These are phyloP conservation scores for Melierax canorus DNA, from an alignment of 2,113 vertebrate genomes.

Conservation along the genomic window DNA sequence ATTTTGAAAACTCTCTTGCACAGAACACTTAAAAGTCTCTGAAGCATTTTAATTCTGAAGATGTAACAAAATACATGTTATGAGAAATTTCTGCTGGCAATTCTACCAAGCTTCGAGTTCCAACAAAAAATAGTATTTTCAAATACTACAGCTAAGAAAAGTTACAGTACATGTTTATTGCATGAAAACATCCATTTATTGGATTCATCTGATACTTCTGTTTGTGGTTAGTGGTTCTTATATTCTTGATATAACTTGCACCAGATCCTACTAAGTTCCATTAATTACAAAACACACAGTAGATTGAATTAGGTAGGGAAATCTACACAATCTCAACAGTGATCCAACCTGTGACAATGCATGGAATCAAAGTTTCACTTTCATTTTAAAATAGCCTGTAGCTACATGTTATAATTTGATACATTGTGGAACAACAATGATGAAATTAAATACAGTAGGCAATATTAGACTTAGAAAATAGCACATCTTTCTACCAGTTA, in stretches of 20 bases:
- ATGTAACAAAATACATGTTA: constrained; percentile 37
- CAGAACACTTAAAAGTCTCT: constrained; percentile 24
- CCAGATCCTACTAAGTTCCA: background rate
- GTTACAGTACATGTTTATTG: constrained; percentile 74
- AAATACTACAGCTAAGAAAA: constrained; percentile 44
- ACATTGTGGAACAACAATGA: background rate
- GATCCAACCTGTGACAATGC: background rate
- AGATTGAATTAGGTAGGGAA: constrained; percentile 23
- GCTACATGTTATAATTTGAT: background rate
- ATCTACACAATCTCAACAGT: background rate
- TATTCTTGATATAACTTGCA: constrained; percentile 37
- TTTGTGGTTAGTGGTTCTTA: constrained; percentile 36
- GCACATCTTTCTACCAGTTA: background rate
- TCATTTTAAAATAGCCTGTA: background rate
- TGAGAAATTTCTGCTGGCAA: constrained; percentile 37
- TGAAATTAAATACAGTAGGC: background rate
- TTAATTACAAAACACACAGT: constrained; percentile 35
- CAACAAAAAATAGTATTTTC: constrained; percentile 23
- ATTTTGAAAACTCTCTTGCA: constrained; percentile 34
- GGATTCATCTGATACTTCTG: constrained; percentile 13
- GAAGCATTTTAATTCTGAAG: constrained; percentile 10
- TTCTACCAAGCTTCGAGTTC: background rate
- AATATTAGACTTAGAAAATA: background rate
- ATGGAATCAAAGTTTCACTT: background rate
- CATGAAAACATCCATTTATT: constrained; percentile 66